Evolutionary conservation across 2,113 vertebrate genomes (phyloP), one percentile per base, ranked within the genome.

Genomic region (Malurus cyaneus): DNA sequence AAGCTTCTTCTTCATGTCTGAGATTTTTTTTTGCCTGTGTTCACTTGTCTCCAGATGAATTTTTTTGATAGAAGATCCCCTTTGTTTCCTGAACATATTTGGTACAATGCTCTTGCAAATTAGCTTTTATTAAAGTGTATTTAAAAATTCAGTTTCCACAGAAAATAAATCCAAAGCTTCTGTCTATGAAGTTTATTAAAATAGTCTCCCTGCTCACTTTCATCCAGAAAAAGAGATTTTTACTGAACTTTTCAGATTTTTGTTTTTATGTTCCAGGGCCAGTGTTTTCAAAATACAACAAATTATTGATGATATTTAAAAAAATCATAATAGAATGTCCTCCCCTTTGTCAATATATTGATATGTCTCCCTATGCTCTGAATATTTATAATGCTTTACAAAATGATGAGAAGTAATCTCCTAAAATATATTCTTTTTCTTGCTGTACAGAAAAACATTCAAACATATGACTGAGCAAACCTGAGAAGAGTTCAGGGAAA

Each of bases 31-130:
- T 91, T 89, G 12, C 61, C 54, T 72, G 23, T 71, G 52, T 87
- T 94, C 50, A 41, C 36, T 94, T 89, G 66, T 93, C 52, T 95
- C 21, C 18, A 93, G 66, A 56, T 83, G 19, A 78, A 61, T 92
- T 89, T 89, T 41, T 87, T 77, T 73, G 77, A 94, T 79, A 80
- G 76, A 81, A 80, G 59, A 59, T 86, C 52, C 9, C 72, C 59
- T 88, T 81, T 94, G 61, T 94, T 93, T 92, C 31, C 65, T 67
- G 80, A 44, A 47, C 62, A 25, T 67, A 86, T 70, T 85, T 86
- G 59, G n/a, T 66, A 88, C 57, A 92, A 73, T 46, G 57, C 34
- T 92, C 24, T 89, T 14, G 4, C 29, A 95, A 80, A 66, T 81
- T 50, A 92, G 18, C 31, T 94, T 85, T 88, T 76, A 11, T 60